Evolutionary conservation across 2,888 invertebrate species (phyloP).

Genomic region (Tryphoninae sp.): DNA sequence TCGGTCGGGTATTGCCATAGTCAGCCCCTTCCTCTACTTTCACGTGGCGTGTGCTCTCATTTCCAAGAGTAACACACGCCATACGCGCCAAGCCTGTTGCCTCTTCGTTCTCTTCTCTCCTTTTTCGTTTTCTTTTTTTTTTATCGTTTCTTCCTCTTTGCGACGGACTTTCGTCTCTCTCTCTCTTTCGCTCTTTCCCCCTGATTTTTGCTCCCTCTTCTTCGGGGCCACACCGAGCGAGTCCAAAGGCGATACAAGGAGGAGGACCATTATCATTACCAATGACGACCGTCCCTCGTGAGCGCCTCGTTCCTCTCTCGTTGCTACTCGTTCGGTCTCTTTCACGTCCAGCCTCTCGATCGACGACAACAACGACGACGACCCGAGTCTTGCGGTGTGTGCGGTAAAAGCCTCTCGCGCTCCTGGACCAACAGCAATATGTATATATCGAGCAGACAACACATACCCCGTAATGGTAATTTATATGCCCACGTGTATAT

Average conservation of each 20-base stretch:
- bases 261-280: constrained; percentile 72
- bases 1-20: constrained; percentile 77
- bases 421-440: constrained; percentile 41
- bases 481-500: constrained; percentile 24
- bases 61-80: constrained; percentile 75
- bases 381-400: constrained; percentile 30
- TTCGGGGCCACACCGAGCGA: not conserved
- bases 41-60: constrained; percentile 79
- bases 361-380: not conserved
- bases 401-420: constrained; percentile 25
- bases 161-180: not conserved
- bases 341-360: not conserved
- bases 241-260: not conserved
- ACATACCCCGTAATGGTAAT: constrained; percentile 31
- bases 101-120: constrained; percentile 8
- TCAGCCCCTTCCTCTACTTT: constrained; percentile 76
- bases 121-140: not conserved
- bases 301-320: constrained; percentile 49
- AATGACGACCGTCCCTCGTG: constrained; percentile 68
- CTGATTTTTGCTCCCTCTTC: not conserved
- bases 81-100: constrained; percentile 40
- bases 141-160: not conserved
- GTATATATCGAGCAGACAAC: constrained; percentile 33
- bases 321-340: constrained; percentile 15
- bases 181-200: not conserved